Percentiles rank a stretch among this genome's conserved stretches.
phyloP scores from a whole-genome alignment of 2,113 vertebrate species.

The Saguinus midas region DNA sequence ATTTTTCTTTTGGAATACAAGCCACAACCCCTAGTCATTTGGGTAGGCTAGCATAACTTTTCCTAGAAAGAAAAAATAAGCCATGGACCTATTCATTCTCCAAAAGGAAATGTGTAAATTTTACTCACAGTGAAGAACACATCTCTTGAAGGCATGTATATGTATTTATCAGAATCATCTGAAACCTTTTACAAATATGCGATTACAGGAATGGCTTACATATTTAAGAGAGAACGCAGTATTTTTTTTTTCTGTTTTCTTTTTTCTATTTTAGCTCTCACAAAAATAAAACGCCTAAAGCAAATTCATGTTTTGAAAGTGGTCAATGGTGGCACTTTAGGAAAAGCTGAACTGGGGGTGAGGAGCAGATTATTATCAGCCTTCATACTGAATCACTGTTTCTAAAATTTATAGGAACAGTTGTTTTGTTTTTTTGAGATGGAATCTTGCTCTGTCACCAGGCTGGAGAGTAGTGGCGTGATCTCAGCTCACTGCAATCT shows the following conservation, averaged over 20 bases:
- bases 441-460: too few relatives aligned
- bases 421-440: not conserved
- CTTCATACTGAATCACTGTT: not conserved
- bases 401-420: not conserved
- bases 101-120: slow-evolving; percentile 8
- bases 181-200: not conserved
- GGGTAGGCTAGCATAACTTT: not conserved
- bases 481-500: too few relatives aligned
- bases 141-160: not conserved
- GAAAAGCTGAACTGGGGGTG: not conserved
- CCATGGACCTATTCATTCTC: not conserved
- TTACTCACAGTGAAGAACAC: not conserved
- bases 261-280: not conserved
- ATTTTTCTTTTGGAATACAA: slow-evolving; percentile 12
- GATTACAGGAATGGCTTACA: not conserved
- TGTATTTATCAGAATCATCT: not conserved
- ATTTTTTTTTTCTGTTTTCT: not conserved
- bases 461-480: too few relatives aligned
- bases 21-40: not conserved
- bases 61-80: not conserved
- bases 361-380: not conserved
- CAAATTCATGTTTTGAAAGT: not conserved
- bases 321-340: not conserved
- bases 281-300: slow-evolving; percentile 3
- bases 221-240: not conserved